A percentile compares a stretch with the other conserved stretches of the same genome.
Evolutionary conservation across 2,888 invertebrate genomes (phyloP).

Genomic region (Oscheius onirici): DNA sequence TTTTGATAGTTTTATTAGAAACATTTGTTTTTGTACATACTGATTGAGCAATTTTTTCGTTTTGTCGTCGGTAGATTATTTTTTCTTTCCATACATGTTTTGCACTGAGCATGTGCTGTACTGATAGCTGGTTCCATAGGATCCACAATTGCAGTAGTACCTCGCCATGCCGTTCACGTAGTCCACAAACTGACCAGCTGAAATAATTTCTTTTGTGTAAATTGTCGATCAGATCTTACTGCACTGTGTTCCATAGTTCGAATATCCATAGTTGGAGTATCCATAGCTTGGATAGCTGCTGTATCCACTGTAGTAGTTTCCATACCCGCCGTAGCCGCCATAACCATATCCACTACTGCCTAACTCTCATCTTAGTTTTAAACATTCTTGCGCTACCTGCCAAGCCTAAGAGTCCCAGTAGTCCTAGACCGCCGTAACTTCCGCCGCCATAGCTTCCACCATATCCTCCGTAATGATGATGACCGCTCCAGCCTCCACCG

Average conservation of each 20-base stretch:
- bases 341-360: not conserved
- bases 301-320: not conserved
- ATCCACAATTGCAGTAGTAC: constrained; percentile 17
- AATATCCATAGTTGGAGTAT: too few relatives aligned
- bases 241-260: too few relatives aligned
- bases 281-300: too few relatives aligned
- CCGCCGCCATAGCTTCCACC: not conserved
- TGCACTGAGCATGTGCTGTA: not conserved
- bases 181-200: constrained; percentile 16
- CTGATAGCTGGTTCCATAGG: constrained; percentile 12
- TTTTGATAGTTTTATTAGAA: too few relatives aligned
- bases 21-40: too few relatives aligned
- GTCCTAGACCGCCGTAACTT: constrained; percentile 1
- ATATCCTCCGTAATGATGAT: constrained; percentile 1
- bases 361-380: not conserved
- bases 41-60: too few relatives aligned
- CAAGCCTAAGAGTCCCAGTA: constrained; percentile 4
- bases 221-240: too few relatives aligned
- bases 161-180: constrained; percentile 13
- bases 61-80: not conserved
- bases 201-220: not conserved
- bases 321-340: not conserved
- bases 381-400: not conserved
- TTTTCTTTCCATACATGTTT: not conserved
- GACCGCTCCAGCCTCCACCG: not conserved